Percentiles rank a stretch among this genome's conserved stretches.
phyloP scores from a whole-genome alignment of 2,888 invertebrate genomes.

The Meiosimyza platycephala region DNA sequence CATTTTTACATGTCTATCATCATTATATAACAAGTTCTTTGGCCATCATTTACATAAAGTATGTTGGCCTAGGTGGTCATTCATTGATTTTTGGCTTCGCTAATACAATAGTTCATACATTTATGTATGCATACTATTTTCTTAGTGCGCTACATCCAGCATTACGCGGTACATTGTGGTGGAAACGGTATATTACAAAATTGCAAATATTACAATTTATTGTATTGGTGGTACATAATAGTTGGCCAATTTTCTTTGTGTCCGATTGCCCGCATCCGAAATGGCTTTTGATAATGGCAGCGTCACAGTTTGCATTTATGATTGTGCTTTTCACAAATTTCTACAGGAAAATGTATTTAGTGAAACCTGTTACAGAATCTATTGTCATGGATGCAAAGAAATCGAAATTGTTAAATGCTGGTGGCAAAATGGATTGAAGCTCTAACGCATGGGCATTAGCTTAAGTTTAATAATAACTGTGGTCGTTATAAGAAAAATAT shows the following conservation, averaged over 20 bases:
- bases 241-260: constrained; percentile 28
- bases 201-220: constrained; percentile 29
- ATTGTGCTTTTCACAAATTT: constrained; percentile 21
- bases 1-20: constrained; percentile 33
- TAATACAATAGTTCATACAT: constrained; percentile 19
- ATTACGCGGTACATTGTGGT: constrained; percentile 4
- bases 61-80: constrained; percentile 24
- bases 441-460: no score
- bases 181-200: constrained; percentile 30
- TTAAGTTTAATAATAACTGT: no score
- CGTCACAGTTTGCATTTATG: constrained; percentile 6
- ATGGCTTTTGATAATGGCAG: constrained; percentile 6
- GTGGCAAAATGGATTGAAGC: no score
- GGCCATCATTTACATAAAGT: neutral
- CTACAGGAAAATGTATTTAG: constrained; percentile 21
- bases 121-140: constrained; percentile 34
- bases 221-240: constrained; percentile 14
- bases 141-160: constrained; percentile 15
- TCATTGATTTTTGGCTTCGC: neutral
- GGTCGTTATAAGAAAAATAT: no score
- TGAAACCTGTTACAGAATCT: neutral
- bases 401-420: no score
- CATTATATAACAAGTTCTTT: constrained; percentile 11
- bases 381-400: neutral
- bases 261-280: constrained; percentile 16